Evolutionary conservation across 2,797 vertebrate genomes (phyloP).

Genomic region (Clangula hyemalis): DNA sequence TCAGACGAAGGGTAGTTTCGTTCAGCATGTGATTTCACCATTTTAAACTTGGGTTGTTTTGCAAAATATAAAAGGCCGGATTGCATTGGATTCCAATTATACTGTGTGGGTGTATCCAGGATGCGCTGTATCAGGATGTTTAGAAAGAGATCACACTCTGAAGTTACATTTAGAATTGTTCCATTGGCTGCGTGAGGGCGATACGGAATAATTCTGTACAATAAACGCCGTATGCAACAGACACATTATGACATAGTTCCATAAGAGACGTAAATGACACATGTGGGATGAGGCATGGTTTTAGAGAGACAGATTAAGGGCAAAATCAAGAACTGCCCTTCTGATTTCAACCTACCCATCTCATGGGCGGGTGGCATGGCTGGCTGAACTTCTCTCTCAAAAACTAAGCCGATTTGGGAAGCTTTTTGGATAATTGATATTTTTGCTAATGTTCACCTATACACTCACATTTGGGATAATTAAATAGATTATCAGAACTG

Average conservation of each 20-base stretch:
- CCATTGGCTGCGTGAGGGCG: not conserved
- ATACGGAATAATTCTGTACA: not conserved
- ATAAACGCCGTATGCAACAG: not conserved
- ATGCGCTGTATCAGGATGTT: constrained; percentile 64
- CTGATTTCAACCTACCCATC: not conserved
- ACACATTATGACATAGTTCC: not conserved
- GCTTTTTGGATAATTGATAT: not conserved
- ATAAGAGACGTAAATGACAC: not conserved
- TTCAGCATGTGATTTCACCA: constrained; percentile 1
- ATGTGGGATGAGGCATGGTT: not conserved
- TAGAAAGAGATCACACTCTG: constrained; percentile 43
- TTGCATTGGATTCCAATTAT: constrained; percentile 47
- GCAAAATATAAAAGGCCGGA: constrained; percentile 18
- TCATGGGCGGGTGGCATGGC: not conserved
- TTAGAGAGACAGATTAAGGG: not conserved
- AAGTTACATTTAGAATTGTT: constrained; percentile 44
- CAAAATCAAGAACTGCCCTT: not conserved
- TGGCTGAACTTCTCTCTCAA: not conserved
- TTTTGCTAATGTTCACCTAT: not conserved
- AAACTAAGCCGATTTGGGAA: constrained; percentile 14
- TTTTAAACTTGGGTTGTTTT: constrained; percentile 42
- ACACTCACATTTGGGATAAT: not conserved
- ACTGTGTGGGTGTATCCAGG: constrained; percentile 54
- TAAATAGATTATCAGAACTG: constrained; percentile 14
- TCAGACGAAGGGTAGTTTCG: not conserved